Evolutionary conservation across 2,113 vertebrate species (phyloP).

Genomic region (Synchiropus splendidus): DNA sequence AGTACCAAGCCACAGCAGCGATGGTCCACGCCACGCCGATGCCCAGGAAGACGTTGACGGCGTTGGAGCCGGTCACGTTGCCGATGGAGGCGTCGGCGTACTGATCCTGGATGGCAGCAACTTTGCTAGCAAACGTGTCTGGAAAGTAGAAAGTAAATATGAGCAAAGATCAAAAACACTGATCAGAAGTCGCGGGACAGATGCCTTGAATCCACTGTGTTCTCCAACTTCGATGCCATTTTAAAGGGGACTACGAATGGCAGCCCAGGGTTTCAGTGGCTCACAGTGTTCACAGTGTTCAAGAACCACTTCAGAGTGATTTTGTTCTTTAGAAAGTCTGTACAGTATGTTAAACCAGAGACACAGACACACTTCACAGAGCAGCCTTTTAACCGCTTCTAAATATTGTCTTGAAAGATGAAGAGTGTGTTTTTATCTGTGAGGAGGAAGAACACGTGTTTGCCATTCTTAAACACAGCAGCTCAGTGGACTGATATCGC

Average conservation of each 20-base stretch:
- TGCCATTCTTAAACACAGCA: no score
- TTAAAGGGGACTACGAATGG: no score
- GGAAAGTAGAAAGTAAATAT: background rate
- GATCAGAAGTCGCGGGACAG: background rate
- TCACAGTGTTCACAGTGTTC: background rate
- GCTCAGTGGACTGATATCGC: no score
- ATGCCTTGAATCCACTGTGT: background rate
- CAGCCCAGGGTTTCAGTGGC: no score
- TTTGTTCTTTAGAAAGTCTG: background rate
- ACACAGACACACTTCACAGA: no score
- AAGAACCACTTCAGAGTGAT: background rate
- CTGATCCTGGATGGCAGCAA: constrained; percentile 77
- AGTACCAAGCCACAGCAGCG: constrained; percentile 68
- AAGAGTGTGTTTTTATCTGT: no score
- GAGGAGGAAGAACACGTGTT: no score
- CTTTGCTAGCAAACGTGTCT: constrained; percentile 78
- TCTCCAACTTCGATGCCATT: background rate
- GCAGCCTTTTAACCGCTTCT: no score
- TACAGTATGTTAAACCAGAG: no score
- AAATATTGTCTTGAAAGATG: no score
- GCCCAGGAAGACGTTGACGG: constrained; percentile 76
- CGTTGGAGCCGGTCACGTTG: constrained; percentile 75
- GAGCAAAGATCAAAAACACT: background rate
- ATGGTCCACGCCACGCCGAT: constrained; percentile 78
- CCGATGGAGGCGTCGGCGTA: constrained; percentile 76